Evolutionary conservation across 2,888 invertebrate species (phyloP).

Genomic region (Napeogenes sylphis): DNA sequence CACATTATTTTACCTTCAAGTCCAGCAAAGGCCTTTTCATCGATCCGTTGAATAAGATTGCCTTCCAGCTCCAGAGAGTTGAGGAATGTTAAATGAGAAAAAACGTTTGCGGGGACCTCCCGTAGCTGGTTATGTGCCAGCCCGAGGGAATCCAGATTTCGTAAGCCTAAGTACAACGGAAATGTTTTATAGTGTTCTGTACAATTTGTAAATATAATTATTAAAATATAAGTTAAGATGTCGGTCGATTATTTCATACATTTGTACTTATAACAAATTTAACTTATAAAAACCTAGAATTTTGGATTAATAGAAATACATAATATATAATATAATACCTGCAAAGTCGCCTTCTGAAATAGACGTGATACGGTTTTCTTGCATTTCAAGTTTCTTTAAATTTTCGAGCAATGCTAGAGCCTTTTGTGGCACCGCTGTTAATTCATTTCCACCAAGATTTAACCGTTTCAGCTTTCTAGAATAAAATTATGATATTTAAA

Average conservation of each 20-base stretch:
- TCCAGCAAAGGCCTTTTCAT: conserved; percentile 91
- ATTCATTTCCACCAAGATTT: conserved; percentile 90
- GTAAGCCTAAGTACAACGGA: conserved; percentile 78
- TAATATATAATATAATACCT: conserved; percentile 72
- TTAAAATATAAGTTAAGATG: too few relatives aligned
- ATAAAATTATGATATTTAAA: conserved; percentile 7
- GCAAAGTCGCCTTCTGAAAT: conserved; percentile 91
- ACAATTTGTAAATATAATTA: too few relatives aligned
- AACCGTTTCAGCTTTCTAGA: conserved; percentile 86
- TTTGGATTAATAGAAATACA: neutral
- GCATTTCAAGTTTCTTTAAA: conserved; percentile 91
- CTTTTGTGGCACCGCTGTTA: conserved; percentile 86
- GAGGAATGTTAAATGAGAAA: conserved; percentile 86
- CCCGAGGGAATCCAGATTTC: conserved; percentile 88
- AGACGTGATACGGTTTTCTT: conserved; percentile 87
- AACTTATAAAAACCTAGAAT: neutral
- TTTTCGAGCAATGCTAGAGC: conserved; percentile 88
- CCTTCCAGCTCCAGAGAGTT: conserved; percentile 94
- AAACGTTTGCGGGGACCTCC: conserved; percentile 88
- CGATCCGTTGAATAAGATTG: conserved; percentile 87
- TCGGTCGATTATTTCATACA: neutral
- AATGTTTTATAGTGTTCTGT: conserved; percentile 3
- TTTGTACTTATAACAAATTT: neutral
- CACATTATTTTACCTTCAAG: conserved; percentile 83
- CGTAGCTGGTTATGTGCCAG: conserved; percentile 90